Evolutionary conservation across 2,113 vertebrate genomes (phyloP), one percentile per base, ranked within the genome.

Genomic region (Craseonycteris thonglongyai): DNA sequence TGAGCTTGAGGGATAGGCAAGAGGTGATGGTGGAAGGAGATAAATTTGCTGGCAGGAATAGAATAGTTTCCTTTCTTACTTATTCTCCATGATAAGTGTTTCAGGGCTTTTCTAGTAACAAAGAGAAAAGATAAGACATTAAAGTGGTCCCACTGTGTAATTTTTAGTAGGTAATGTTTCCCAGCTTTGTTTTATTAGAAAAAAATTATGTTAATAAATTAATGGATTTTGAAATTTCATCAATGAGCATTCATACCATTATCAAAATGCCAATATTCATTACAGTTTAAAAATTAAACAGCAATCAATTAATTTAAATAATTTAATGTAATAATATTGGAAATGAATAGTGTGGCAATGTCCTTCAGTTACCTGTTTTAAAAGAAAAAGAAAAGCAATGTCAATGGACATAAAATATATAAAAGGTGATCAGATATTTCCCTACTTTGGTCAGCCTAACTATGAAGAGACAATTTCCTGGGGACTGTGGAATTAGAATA

Each of bases 181-280:
- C 59, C 28, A 88, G 15, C 5, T 86, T 72, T 78, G 58, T 82
- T 86, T 89, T 40, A 63, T 47, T 93, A 74, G 24, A 40, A 91
- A 83, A 83, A 89, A 21, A 45, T 28, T 5, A 21, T 63, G 26
- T 54, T 92, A 78, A 83, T 18, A 87, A 90, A 78, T 40, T 69
- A 89, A 66, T n/a, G 26, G 14, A 58, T 74, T 78, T 96, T 93
- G 47, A 94, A 93, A 91, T 30, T 49, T 76, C 47, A 89, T 61
- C 68, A 90, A 4, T 85, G 19, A 90, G 14, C 22, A 65, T 83
- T 87, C 54, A 35, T 63, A 71, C 47, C 13, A 35, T 68, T 47
- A 94, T 80, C 24, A 96, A 88, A 90, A 96, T 90, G 24, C 61
- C 38, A 78, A 47, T 66, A 66, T 68, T 90, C 56, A 69, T 49